Evolutionary conservation across 2,797 vertebrate genomes (phyloP).

Genomic region (Dicrostonyx torquatus): DNA sequence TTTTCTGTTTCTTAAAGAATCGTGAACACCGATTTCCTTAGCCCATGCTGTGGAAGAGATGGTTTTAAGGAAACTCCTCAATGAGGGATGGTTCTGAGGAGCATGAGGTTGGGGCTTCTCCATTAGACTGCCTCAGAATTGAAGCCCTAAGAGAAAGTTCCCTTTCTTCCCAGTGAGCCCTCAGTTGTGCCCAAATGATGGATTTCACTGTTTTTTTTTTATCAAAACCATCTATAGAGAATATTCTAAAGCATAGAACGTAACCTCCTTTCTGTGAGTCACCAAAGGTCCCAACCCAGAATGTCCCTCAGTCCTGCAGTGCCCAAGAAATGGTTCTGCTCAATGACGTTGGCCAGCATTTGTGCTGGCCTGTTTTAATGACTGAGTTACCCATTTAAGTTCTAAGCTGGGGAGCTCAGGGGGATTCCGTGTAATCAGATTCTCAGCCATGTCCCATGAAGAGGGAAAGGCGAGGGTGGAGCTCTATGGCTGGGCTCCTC

Average conservation of each 20-base stretch:
- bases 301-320: neutral
- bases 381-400: neutral
- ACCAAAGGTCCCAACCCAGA: neutral
- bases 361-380: neutral
- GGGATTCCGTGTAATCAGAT: neutral
- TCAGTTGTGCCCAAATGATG: neutral
- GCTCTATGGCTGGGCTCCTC: too few species aligned
- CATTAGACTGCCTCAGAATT: neutral
- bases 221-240: neutral
- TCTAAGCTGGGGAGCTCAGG: neutral
- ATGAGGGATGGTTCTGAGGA: neutral
- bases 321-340: neutral
- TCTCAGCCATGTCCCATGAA: neutral
- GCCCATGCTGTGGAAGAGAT: neutral
- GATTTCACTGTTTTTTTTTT: neutral
- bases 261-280: neutral
- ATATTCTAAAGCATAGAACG: neutral
- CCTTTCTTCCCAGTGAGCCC: neutral
- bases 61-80: neutral
- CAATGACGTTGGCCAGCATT: rapidly evolving
- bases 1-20: neutral
- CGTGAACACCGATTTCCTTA: neutral
- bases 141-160: neutral
- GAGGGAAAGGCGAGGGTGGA: neutral
- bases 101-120: neutral